phyloP scores from a whole-genome alignment of 2,888 invertebrate species.

The Automeris io region DNA sequence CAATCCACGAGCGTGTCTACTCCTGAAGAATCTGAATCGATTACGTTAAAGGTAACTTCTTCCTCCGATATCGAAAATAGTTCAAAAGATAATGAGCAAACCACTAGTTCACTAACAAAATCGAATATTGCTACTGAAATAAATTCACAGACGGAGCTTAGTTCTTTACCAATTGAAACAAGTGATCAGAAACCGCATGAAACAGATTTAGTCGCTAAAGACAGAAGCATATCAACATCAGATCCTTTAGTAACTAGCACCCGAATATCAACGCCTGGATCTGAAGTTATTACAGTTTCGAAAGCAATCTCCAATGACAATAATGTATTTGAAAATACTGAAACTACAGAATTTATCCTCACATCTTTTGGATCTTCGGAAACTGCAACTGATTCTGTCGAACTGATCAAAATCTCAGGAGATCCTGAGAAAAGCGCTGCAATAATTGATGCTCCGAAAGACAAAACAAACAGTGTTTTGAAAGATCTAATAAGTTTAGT shows the following conservation, averaged over 20 bases:
- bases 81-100: slow-evolving; percentile 33
- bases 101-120: slow-evolving; percentile 38
- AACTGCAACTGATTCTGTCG: slow-evolving; percentile 52
- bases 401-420: slow-evolving; percentile 51
- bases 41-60: slow-evolving; percentile 19
- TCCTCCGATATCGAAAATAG: slow-evolving; percentile 16
- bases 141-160: slow-evolving; percentile 59
- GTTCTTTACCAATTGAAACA: slow-evolving; percentile 62
- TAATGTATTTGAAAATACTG: slow-evolving; percentile 43
- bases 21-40: slow-evolving; percentile 19
- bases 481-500: slow-evolving; percentile 62
- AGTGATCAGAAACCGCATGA: slow-evolving; percentile 65
- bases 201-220: slow-evolving; percentile 41
- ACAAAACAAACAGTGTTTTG: slow-evolving; percentile 45
- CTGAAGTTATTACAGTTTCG: slow-evolving; percentile 41
- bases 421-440: slow-evolving; percentile 44
- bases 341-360: slow-evolving; percentile 59
- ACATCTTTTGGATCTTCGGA: slow-evolving; percentile 54
- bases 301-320: slow-evolving; percentile 29
- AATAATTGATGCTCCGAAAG: slow-evolving; percentile 41
- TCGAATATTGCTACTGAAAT: slow-evolving; percentile 52
- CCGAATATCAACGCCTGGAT: slow-evolving; percentile 29
- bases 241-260: slow-evolving; percentile 29
- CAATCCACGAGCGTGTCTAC: not conserved
- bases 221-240: slow-evolving; percentile 35